Evolutionary conservation across 1,140 invertebrate species (phyloP).

Genomic region (Drosophila takahashii): DNA sequence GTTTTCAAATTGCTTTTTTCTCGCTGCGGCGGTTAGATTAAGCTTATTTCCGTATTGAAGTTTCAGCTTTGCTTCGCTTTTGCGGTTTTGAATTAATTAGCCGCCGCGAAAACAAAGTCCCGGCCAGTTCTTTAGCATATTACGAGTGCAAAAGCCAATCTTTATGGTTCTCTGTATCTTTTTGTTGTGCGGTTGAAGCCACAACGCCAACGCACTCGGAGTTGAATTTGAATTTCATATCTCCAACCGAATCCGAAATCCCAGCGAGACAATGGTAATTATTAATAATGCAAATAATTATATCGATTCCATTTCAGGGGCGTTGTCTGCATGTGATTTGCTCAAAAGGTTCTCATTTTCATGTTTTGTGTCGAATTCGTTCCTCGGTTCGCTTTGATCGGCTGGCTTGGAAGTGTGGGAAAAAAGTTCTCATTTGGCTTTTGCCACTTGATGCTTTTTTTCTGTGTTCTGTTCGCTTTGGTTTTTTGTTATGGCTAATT

Average conservation of each 20-base stretch:
- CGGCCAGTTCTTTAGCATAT: conserved; percentile 64
- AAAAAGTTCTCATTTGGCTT: conserved; percentile 71
- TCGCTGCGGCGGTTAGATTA: conserved; percentile 51
- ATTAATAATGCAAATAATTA: conserved; percentile 83
- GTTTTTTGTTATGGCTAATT: conserved; percentile 58
- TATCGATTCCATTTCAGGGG: conserved; percentile 79
- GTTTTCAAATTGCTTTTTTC: conserved; percentile 74
- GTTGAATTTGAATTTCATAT: conserved; percentile 48
- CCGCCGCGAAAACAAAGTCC: conserved; percentile 48
- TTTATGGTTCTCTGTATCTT: conserved; percentile 35
- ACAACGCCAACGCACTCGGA: conserved; percentile 65
- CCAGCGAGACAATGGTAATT: conserved; percentile 75
- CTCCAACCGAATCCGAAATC: conserved; percentile 24
- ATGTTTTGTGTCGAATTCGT: conserved; percentile 27
- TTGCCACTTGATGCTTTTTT: conserved; percentile 66
- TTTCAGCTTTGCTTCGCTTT: conserved; percentile 56
- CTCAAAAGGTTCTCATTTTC: conserved; percentile 52
- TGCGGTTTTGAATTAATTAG: conserved; percentile 76
- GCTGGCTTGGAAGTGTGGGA: conserved; percentile 56
- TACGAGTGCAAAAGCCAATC: conserved; percentile 24
- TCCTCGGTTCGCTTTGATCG: conserved; percentile 65
- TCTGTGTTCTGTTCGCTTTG: conserved; percentile 14
- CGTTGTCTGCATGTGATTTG: conserved; percentile 70
- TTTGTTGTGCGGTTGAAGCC: conserved; percentile 61
- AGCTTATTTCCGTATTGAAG: conserved; percentile 82